A percentile compares a stretch with the other conserved stretches of the same genome.
Conservation (phyloP, 2,797 vertebrate genomes). For the Lates japonicus region DNA sequence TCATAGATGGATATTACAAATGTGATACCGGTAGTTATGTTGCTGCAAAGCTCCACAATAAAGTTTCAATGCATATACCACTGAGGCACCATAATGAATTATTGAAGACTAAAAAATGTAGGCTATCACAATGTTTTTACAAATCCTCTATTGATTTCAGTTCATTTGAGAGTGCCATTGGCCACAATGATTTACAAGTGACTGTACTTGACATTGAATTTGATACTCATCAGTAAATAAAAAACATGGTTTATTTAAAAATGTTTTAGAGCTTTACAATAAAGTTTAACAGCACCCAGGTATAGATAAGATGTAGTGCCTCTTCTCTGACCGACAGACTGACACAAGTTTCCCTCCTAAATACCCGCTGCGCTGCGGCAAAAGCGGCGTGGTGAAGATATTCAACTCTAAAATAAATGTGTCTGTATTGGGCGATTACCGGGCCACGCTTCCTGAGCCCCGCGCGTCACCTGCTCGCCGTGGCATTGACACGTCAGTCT, state of each 20-base stretch:
- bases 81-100: background rate
- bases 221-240: background rate
- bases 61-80: background rate
- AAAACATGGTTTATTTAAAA: background rate
- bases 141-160: background rate
- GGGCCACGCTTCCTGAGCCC: conserved; percentile 84
- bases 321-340: background rate
- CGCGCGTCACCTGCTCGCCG: conserved; percentile 83
- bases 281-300: background rate
- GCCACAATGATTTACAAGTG: background rate
- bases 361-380: conserved; percentile 26
- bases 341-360: conserved; percentile 35
- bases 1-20: background rate
- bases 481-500: conserved; percentile 90
- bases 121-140: background rate
- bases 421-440: conserved; percentile 86
- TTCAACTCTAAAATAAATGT: conserved; percentile 82
- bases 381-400: conserved; percentile 69
- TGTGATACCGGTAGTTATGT: background rate
- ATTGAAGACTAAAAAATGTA: background rate
- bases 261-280: background rate
- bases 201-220: background rate
- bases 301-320: background rate
- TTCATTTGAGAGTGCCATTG: background rate
- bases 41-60: background rate